Conservation (phyloP, 2,797 vertebrate genomes). For the Carduelis carduelis region DNA sequence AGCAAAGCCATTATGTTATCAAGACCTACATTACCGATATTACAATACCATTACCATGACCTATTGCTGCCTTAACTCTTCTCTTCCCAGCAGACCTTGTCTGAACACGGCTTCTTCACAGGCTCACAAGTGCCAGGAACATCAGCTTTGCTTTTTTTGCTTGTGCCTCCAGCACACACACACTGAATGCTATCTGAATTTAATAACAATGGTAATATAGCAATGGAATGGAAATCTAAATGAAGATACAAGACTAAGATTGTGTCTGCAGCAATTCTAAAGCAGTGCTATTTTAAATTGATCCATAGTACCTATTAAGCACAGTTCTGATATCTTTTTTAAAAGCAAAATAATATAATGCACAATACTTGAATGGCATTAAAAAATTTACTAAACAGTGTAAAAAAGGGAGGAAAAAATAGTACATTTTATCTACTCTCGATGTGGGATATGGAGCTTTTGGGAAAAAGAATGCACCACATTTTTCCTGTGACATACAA, state of each 20-base stretch:
- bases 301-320: background rate
- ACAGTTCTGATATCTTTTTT: background rate
- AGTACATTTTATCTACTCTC: background rate
- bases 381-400: background rate
- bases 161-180: background rate
- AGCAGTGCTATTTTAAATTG: background rate
- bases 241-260: background rate
- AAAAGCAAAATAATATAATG: background rate
- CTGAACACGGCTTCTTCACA: background rate
- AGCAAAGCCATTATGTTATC: background rate
- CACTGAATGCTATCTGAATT: background rate
- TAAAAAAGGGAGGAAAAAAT: background rate
- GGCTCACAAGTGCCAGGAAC: background rate
- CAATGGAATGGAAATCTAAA: background rate
- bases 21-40: background rate
- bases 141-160: background rate
- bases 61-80: background rate
- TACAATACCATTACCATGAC: background rate
- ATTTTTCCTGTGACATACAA: background rate
- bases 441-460: background rate
- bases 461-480: background rate
- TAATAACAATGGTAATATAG: background rate
- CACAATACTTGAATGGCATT: background rate
- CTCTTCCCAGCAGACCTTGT: background rate
- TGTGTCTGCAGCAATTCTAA: background rate